Evolutionary conservation across 2,888 invertebrate genomes (phyloP).

Genomic region (Drosophila anomalipes): DNA sequence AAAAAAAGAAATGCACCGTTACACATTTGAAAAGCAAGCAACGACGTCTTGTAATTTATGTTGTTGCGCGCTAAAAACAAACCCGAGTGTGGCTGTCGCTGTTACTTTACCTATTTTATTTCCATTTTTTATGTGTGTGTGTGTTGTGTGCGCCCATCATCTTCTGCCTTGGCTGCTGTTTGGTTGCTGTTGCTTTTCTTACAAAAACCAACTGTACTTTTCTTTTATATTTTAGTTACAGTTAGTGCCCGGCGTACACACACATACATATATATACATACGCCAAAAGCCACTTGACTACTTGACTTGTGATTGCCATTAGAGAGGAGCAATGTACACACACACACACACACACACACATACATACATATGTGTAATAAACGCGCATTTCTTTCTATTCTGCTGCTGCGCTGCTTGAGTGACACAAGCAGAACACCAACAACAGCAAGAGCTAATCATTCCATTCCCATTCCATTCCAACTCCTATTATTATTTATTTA

Average conservation of each 20-base stretch:
- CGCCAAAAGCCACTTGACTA: constrained; percentile 75
- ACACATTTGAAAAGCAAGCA: constrained; percentile 68
- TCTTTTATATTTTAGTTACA: constrained; percentile 77
- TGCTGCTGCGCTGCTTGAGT: constrained; percentile 36
- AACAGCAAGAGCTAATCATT: constrained; percentile 2
- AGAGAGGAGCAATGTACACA: constrained; percentile 64
- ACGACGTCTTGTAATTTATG: constrained; percentile 72
- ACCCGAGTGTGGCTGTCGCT: constrained; percentile 45
- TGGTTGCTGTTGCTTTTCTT: constrained; percentile 64
- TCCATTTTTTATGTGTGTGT: constrained; percentile 63
- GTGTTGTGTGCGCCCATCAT: constrained; percentile 47
- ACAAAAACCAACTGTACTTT: constrained; percentile 78
- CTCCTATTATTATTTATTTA: constrained; percentile 46
- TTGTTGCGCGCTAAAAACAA: constrained; percentile 10
- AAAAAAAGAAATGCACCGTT: constrained; percentile 67
- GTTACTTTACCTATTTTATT: constrained; percentile 80
- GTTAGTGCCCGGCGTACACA: constrained; percentile 63
- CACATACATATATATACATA: constrained; percentile 17
- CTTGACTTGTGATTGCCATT: constrained; percentile 78
- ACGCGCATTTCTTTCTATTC: constrained; percentile 54
- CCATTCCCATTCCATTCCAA: constrained; percentile 44
- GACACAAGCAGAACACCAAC: constrained; percentile 37
- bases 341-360: constrained; percentile 16
- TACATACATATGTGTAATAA: constrained; percentile 12
- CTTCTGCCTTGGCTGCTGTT: constrained; percentile 53